A percentile compares a stretch with the other conserved stretches of the same genome.
Conservation (phyloP, 1,140 invertebrate genomes). For the Proales similis region DNA sequence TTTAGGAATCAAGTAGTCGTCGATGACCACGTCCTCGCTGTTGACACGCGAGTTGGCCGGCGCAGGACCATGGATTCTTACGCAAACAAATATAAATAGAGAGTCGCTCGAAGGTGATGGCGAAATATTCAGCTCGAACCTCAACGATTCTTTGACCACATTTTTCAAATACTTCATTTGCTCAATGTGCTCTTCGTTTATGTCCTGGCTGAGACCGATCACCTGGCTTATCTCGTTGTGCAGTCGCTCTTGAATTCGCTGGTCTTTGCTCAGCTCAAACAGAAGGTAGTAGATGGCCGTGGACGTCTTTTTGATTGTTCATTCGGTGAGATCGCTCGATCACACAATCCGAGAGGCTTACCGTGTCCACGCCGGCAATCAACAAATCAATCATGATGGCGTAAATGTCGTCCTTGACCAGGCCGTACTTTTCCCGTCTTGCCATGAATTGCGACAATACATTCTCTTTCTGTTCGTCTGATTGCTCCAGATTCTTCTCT, state of each 20-base stretch:
- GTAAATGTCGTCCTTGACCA: slow-evolving; percentile 2
- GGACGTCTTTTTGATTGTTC: not conserved
- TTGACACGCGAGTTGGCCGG: slow-evolving; percentile 25
- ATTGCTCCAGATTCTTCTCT: no score
- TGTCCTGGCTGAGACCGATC: not conserved
- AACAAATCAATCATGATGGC: slow-evolving; percentile 28
- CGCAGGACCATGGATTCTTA: slow-evolving; percentile 20
- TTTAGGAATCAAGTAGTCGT: slow-evolving; percentile 34
- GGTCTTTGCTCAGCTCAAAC: not conserved
- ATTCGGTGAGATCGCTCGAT: no score
- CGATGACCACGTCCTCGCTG: slow-evolving; percentile 12
- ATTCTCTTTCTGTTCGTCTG: slow-evolving; percentile 16
- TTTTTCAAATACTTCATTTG: slow-evolving; percentile 21
- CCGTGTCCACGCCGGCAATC: slow-evolving; percentile 33
- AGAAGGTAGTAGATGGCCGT: slow-evolving; percentile 29
- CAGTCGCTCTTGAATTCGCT: slow-evolving; percentile 20
- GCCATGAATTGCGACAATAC: slow-evolving; percentile 12
- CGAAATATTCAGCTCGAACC: no score
- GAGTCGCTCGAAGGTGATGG: no score
- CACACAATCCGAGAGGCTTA: not conserved
- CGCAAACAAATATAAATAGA: no score
- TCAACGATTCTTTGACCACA: slow-evolving; percentile 27
- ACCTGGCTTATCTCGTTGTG: slow-evolving; percentile 28
- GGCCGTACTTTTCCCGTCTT: slow-evolving; percentile 6
- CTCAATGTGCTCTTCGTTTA: slow-evolving; percentile 15